Base-by-base conservation (phyloP, 2,113 vertebrate genomes). In the Uria lomvia region DNA sequence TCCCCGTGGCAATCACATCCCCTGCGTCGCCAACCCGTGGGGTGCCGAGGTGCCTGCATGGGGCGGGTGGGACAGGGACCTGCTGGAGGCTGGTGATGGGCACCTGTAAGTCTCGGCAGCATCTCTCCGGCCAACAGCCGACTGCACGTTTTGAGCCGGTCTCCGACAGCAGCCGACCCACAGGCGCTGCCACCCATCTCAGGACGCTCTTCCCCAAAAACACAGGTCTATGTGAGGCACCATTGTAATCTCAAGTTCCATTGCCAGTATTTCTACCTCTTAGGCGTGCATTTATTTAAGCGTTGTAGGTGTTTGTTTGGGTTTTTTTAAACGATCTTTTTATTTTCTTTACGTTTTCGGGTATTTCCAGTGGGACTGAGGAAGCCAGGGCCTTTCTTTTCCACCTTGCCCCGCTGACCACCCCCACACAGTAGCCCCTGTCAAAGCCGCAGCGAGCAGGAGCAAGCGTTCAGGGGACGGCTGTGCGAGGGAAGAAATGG, bases 1-100 rank as follows among this genome's bases (percentile, higher is more conserved):
- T 79, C 18, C 19, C 11, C 9, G 2, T 2, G 29, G 34, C 52
- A 40, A 5, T 2, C 27, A 4, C 36, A 6, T 5, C 15, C 34
- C 43, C 50, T 5, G 12, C 4, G 0, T 3, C 8, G 1, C 49
- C 50, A 30, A 0, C 7, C 0, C 1, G 15, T 0, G 0, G 13
- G 0, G 5, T 7, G 1, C 30, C 0, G 1, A 3, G 1, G 5
- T 8, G 55, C 10, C 17, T 4, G 15, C 2, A 0, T 0, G 63
- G 70, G 60, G 3, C 7, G 9, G 68, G 20, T 30, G 86, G 45
- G 21, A 45, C 5, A 0, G 0, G 52, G 66, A 30, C 27, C 67
- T 6, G 56, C 19, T 27, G 32, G 8, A n/a, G 27, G 27, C 32
- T 34, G 47, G 34, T 24, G 30, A 26, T 0, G 3, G 40, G 58